Conservation (phyloP, 2,113 vertebrate species). For the Mesocricetus auratus region DNA sequence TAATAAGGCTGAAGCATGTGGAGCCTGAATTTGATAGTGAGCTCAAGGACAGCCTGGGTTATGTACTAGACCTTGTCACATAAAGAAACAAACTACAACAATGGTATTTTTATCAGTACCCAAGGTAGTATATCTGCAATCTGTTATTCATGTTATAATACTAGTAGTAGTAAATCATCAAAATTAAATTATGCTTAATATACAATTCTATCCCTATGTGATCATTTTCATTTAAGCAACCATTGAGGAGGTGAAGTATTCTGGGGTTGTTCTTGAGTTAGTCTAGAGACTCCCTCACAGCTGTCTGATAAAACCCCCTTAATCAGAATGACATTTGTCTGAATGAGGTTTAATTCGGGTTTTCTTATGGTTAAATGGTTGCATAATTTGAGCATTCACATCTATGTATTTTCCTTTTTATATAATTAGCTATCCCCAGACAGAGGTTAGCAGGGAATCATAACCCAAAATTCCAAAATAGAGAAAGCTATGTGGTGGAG, state of each 20-base stretch:
- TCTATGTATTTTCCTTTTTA: background rate
- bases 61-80: background rate
- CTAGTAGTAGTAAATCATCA: background rate
- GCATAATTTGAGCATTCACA: background rate
- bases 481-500: background rate
- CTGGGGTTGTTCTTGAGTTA: background rate
- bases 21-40: background rate
- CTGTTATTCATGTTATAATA: background rate
- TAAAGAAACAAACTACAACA: background rate
- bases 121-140: background rate
- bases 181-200: background rate
- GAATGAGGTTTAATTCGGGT: background rate
- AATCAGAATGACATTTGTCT: background rate
- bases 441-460: background rate
- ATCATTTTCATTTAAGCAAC: background rate
- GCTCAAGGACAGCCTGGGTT: background rate
- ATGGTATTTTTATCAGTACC: background rate
- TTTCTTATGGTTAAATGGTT: background rate
- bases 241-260: background rate
- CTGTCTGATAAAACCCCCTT: conserved; percentile 21
- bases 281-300: background rate
- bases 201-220: background rate
- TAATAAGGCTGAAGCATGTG: background rate
- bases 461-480: background rate
- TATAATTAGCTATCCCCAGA: background rate